phyloP scores from a whole-genome alignment of 2,113 vertebrate species.

The Pomatostomus ruficeps region DNA sequence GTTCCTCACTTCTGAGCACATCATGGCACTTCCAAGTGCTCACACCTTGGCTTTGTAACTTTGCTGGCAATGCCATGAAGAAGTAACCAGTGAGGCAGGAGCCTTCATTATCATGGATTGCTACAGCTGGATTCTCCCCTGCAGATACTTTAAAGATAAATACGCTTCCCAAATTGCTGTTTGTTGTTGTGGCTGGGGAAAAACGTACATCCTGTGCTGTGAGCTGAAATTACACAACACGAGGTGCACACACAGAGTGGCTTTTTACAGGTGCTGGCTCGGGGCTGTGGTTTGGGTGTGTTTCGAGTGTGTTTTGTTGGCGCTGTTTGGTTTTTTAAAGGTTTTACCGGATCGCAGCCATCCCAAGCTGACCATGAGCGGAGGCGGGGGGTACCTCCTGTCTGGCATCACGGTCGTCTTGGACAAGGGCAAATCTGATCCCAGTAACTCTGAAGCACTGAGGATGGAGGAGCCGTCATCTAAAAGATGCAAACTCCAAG shows the following conservation, averaged over 20 bases:
- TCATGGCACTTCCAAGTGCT: neutral
- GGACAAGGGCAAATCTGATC: conserved; percentile 62
- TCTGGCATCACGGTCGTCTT: conserved; percentile 84
- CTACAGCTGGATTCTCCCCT: neutral
- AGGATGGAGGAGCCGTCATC: conserved; percentile 77
- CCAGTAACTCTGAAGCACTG: neutral
- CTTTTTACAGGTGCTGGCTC: neutral
- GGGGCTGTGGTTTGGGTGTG: too few species aligned
- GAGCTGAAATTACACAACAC: neutral
- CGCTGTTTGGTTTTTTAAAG: conserved; percentile 61
- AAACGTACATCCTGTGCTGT: rapidly evolving
- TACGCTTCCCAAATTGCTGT: neutral
- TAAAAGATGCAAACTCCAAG: conserved; percentile 83
- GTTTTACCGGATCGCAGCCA: conserved; percentile 94
- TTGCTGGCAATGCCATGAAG: neutral
- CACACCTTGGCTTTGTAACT: neutral
- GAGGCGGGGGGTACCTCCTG: conserved; percentile 90
- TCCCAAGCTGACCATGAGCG: conserved; percentile 91
- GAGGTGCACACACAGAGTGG: neutral
- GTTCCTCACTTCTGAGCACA: neutral
- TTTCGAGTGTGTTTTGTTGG: neutral
- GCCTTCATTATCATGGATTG: neutral
- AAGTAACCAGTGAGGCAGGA: neutral
- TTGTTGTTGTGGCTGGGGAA: neutral
- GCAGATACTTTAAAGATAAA: neutral